Percentiles rank a stretch among this genome's conserved stretches.
Evolutionary conservation across 1,140 invertebrate genomes (phyloP).

Genomic region (Nixonia krombeini): DNA sequence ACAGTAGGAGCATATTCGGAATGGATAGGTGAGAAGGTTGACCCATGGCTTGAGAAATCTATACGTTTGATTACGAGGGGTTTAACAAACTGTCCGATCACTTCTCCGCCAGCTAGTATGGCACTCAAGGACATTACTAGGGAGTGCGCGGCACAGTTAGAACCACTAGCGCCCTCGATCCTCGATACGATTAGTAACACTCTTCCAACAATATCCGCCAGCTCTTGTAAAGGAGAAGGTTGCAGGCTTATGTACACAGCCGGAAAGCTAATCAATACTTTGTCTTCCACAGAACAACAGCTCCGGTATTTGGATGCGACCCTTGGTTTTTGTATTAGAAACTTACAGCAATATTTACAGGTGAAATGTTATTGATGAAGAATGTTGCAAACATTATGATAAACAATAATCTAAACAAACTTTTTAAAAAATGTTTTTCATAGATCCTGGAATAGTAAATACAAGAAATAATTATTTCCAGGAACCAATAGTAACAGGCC

Average conservation of each 20-base stretch:
- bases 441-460: no score
- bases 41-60: constrained; percentile 79
- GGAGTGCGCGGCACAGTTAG: constrained; percentile 81
- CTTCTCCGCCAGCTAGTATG: constrained; percentile 85
- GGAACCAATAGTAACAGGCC: constrained; percentile 58
- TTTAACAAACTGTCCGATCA: constrained; percentile 75
- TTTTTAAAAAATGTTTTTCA: background rate
- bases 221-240: constrained; percentile 71
- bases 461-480: constrained; percentile 39
- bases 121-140: constrained; percentile 88
- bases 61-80: constrained; percentile 80
- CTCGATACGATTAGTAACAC: constrained; percentile 59
- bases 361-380: no score
- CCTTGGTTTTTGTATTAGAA: constrained; percentile 77
- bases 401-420: no score
- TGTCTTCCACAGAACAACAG: constrained; percentile 74
- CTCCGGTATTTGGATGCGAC: constrained; percentile 80
- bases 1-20: constrained; percentile 81
- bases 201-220: constrained; percentile 42
- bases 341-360: constrained; percentile 73
- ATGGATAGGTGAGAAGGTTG: constrained; percentile 83
- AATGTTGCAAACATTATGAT: no score
- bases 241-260: constrained; percentile 84
- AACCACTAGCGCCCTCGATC: constrained; percentile 76
- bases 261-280: constrained; percentile 80